Evolutionary conservation across 1,140 invertebrate species (phyloP).

Genomic region (Schlechtendalia chinensis): DNA sequence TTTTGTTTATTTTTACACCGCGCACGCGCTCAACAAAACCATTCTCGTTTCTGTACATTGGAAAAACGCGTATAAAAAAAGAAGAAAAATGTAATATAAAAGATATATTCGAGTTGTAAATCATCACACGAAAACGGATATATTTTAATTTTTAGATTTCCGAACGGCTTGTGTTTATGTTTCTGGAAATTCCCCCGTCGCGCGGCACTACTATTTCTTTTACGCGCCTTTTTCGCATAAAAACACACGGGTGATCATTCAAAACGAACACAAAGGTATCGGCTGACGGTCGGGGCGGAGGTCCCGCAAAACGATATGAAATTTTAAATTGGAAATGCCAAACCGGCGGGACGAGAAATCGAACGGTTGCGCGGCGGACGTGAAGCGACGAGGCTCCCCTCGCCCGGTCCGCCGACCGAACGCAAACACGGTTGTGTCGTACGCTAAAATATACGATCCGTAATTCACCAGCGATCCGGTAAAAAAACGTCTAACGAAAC

Average conservation of each 20-base stretch:
- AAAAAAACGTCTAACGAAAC: background rate
- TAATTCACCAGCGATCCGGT: slow-evolving; percentile 24
- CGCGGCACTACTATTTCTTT: background rate
- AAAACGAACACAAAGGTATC: slow-evolving; percentile 36
- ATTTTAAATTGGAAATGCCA: slow-evolving; percentile 50
- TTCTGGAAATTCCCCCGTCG: slow-evolving; percentile 1
- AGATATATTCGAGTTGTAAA: slow-evolving; percentile 4
- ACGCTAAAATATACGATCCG: slow-evolving; percentile 43
- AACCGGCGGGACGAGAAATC: slow-evolving; percentile 41
- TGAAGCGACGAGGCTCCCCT: too few relatives aligned
- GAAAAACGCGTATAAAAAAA: background rate
- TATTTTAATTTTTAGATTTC: slow-evolving; percentile 33
- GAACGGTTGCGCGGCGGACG: slow-evolving; percentile 1
- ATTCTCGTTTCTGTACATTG: too few relatives aligned
- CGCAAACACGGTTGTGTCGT: slow-evolving; percentile 42
- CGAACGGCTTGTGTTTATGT: slow-evolving; percentile 13
- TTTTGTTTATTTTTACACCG: too few relatives aligned
- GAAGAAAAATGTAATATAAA: slow-evolving; percentile 19
- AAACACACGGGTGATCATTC: slow-evolving; percentile 38
- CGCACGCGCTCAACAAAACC: too few relatives aligned
- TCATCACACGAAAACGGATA: background rate
- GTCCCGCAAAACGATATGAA: slow-evolving; percentile 32
- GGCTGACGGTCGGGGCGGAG: slow-evolving; percentile 7
- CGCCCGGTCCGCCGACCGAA: too few relatives aligned
- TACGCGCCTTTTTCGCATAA: slow-evolving; percentile 10